Percentiles rank a stretch among this genome's conserved stretches.
Evolutionary conservation across 2,888 invertebrate species (phyloP).

Genomic region (Eustalomyia histrio): DNA sequence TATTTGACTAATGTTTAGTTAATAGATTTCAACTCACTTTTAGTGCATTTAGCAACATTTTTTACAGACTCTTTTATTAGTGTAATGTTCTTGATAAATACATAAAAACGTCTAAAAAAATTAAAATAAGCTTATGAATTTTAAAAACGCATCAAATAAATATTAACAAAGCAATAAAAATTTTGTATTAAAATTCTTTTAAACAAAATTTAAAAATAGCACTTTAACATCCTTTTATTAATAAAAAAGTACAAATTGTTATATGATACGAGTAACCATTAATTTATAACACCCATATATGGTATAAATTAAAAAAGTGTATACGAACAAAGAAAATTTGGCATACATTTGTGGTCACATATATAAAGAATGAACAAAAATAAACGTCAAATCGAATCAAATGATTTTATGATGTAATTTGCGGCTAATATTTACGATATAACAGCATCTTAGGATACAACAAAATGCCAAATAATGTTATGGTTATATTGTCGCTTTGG

Average conservation of each 20-base stretch:
- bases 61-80: too few species aligned
- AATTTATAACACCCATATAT: slow-evolving; percentile 1
- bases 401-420: slow-evolving; percentile 79
- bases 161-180: too few species aligned
- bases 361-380: slow-evolving; percentile 67
- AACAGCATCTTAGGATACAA: slow-evolving; percentile 77
- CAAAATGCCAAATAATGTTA: slow-evolving; percentile 78
- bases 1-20: too few species aligned
- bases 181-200: too few species aligned
- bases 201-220: not conserved
- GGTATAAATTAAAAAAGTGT: not conserved
- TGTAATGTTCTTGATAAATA: too few species aligned
- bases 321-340: not conserved
- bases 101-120: too few species aligned
- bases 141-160: too few species aligned
- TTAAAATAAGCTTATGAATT: too few species aligned
- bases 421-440: slow-evolving; percentile 79
- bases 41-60: too few species aligned
- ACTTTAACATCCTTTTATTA: not conserved
- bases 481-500: slow-evolving; percentile 78
- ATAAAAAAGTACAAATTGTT: not conserved
- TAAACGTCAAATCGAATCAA: slow-evolving; percentile 79
- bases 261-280: not conserved
- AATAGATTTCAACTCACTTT: too few species aligned
- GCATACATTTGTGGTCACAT: not conserved